Evolutionary conservation across 2,888 invertebrate genomes (phyloP), one percentile per base, ranked within the genome.

Genomic region (Resseliella maxima): DNA sequence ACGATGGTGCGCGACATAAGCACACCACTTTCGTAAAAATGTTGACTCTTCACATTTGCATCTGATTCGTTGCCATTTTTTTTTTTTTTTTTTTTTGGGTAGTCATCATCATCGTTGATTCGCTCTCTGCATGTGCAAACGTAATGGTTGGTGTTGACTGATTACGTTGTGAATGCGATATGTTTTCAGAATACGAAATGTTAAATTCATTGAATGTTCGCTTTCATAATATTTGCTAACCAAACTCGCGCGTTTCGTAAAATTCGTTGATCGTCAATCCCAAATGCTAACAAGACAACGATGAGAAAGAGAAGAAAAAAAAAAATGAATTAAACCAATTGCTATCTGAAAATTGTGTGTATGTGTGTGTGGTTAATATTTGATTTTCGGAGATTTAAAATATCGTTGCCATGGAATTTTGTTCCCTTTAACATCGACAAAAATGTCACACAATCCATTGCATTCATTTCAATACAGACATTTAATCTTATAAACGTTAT

Each of bases 111-210:
- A n/a, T n/a, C 3, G 24, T 3, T 59, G 2, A 6, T 59, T 24
- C 59, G 59, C 12, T 6, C 72, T 72, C 72, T 59, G 24, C 59
- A 72, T 18, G 31, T 15, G 27, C 31, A 72, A 72, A 72, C 31
- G 72, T 72, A 72, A 72, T 72, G 31, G 72, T 72, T 72, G 72
- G 72, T 72, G 72, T 72, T 72, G 72, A 72, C 72, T 72, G 72
- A 72, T 72, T 72, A 72, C 72, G 72, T 35, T 72, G 72, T 72
- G 72, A 72, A 72, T 72, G 72, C 72, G 72, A 72, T 72, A 72
- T 72, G 72, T 72, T 72, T 31, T 72, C 72, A 31, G 72, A 72
- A 72, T 72, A 72, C 72, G 35, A 27, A 72, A 72, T 72, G 31
- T 72, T 31, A 15, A 18, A 15, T 18, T 18, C 72, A 72, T 72